Base-by-base conservation (phyloP, 2,888 invertebrate species). In the Tachystola acroxantha region DNA sequence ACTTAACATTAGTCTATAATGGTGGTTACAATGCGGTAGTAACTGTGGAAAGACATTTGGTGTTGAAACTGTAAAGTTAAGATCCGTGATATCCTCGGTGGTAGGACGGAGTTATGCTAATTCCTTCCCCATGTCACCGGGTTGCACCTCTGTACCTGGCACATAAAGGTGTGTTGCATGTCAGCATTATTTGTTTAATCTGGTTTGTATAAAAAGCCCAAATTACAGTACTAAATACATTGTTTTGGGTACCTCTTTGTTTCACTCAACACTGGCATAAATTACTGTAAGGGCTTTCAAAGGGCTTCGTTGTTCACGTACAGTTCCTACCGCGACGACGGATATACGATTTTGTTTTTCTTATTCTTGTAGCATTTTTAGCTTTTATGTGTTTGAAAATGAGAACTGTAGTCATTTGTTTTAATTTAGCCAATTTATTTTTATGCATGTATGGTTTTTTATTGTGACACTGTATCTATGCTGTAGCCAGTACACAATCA, bases 81-180 rank as follows among this genome's bases (percentile, higher is more conserved):
- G 80, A 69, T 67, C 46, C 60, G 74, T 77, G 73, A 67, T 65
- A 44, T 60, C 55, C 50, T 60, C 62, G 60, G 76, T 73, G 67
- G 58, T 60, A 72, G 78, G 76, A 80, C 80, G 71, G 76, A 77
- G 78, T 75, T 80, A 81, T 82, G 84, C 65, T 84, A 79, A 79
- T 80, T 69, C 65, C 64, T 66, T 66, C 59, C 69, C 65, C 65
- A 75, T 76, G 75, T 73, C 78, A 81, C 82, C 79, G 79, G 74
- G 78, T 69, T 77, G 64, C 66, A 80, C 78, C 80, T 80, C 73
- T 71, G 64, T 80, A 75, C 79, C 84, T 79, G 82, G 67, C 58
- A 63, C 68, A 65, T 56, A 59, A 76, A 84, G 82, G 84, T 82
- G 68, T 57, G 80, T 75, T 64, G 57, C 60, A 64, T 56, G 53